Evolutionary conservation across 2,113 vertebrate species (phyloP), one percentile per base, ranked within the genome.

Genomic region (Dipodomys merriami): DNA sequence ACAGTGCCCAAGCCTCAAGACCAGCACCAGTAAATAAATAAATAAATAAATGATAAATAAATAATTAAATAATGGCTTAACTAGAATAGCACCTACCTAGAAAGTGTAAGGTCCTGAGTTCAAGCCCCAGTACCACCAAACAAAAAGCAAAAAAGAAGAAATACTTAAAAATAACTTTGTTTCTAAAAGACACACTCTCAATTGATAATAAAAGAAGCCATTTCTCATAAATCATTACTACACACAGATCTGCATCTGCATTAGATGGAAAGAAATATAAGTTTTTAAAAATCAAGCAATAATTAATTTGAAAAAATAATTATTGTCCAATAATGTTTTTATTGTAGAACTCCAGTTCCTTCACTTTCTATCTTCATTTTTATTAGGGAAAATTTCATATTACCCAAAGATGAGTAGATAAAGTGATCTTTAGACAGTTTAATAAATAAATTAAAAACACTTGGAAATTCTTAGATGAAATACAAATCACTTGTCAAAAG

Each of bases 401-500:
- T 84, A 93, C 86, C 83, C 60, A 80, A 95, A 95, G 85, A 94
- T 60, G 71, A 86, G 69, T 81, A 67, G 80, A 94, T 90, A 86
- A 91, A 95, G 92, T 69, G 10, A 95, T 96, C 83, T 92, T 92
- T 67, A 95, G 71, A 85, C 90, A 90, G 92, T 89, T 97, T 96
- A 96, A 96, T 92, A 95, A 94, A 95, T 95, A 93, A 81, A 95
- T 95, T 96, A 57, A 92, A 93, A 95, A 90, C 83, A 95, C 88
- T 95, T 73, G 82, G 49, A 96, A 96, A 96, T 95, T 91, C 90
- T 96, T 89, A 95, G 90, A 95, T 89, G 83, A 95, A 96, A 71
- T 93, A 96, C 77, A 95, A 95, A 96, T 96, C 97, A 95, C 92
- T 95, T 95, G 96, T 97, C 96, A 97, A 96, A 96, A 95, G 95